Base-by-base conservation (phyloP, 2,797 vertebrate genomes). In the Lepilemur ruficaudatus region DNA sequence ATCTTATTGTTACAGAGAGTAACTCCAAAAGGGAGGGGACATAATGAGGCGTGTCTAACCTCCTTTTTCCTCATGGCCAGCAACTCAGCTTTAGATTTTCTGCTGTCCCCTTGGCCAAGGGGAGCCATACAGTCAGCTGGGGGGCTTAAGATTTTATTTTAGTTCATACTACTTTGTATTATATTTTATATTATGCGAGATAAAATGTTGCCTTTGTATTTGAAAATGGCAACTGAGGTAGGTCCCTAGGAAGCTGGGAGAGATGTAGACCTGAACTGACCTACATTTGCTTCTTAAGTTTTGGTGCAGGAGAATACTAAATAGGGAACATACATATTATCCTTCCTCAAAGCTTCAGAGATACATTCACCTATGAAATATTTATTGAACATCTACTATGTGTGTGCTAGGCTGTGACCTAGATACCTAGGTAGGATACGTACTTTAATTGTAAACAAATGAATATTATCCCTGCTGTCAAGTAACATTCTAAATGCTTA, bases 351-450 rank as follows among this genome's bases (percentile, higher is more conserved):
- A 91, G 72, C 8, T 78, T 94, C 48, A 52, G 61, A 92, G n/a
- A 73, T 30, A 1, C 17, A 75, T 55, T 69, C 18, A 87, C 7
- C 85, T 25, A 93, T 92, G n/a, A 96, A 78, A 67, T 82, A 93
- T 70, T 95, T 96, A 89, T 83, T 93, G 61, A 87, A 73, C n/a
- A 90, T 3, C 32, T 88, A 78, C n/a, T 93, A 15, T 50, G n/a
- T 84, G 17, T 79, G 8, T 65, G 55, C 18, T 63, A 69, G 25
- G 22, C 12, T 23, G 18, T 57, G 30, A 96, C 25, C 67, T 92
- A 8, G 63, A 59, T 43, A 75, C 20, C 18, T 32, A 96, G 30
- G 30, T 32, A 96, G 30, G 30, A 72, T 70, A 84, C 28, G 72
- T n/a, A 75, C 8, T 88, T 85, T 30, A 83, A 57, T 11, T 92